Evolutionary conservation across 2,797 vertebrate genomes (phyloP), one percentile per base, ranked within the genome.

Genomic region (Melopsittacus undulatus): DNA sequence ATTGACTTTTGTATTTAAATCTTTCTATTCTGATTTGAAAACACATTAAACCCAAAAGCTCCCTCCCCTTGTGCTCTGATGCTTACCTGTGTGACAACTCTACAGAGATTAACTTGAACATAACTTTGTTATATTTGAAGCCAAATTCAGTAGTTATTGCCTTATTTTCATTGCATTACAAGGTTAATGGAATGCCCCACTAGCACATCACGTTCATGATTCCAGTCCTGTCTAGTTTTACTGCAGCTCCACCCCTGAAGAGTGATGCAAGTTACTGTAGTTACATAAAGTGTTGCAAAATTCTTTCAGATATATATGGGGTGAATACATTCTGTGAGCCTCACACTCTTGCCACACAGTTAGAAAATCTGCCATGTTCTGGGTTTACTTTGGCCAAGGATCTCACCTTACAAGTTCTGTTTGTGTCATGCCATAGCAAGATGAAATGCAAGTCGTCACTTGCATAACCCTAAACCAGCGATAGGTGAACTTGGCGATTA

Each of bases 321-420:
- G 13, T 73, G 85, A 42, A 32, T 40, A 34, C 52, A n/a, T 32
- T 24, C 30, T 22, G 13, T 5, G 29, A 81, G 23, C 32, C 32
- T 83, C 36, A 29, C 0, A 0, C 11, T 78, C 23, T 4, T 2
- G 1, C 51, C 19, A 14, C 0, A 0, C 54, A 81, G 42, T 54
- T 78, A 52, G 66, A 88, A 43, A 80, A 79, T 57, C 57, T 73
- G 64, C 10, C 11, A 2, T 11, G 8, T 72, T 79, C 48, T 45
- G 21, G 10, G 5, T 73, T 91, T 89, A 26, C 11, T 62, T 46
- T 43, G 36, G 62, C 64, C 27, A 61, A 80, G 51, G 52, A 82
- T 76, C 49, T 76, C 49, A 54, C 40, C 62, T 78, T 63, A 22
- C 15, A 32, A 57, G 54, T 52, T 80, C 63, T 38, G 26, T 66